Evolutionary conservation across 2,888 invertebrate species (phyloP).

Genomic region (Herminia tarsipennalis): DNA sequence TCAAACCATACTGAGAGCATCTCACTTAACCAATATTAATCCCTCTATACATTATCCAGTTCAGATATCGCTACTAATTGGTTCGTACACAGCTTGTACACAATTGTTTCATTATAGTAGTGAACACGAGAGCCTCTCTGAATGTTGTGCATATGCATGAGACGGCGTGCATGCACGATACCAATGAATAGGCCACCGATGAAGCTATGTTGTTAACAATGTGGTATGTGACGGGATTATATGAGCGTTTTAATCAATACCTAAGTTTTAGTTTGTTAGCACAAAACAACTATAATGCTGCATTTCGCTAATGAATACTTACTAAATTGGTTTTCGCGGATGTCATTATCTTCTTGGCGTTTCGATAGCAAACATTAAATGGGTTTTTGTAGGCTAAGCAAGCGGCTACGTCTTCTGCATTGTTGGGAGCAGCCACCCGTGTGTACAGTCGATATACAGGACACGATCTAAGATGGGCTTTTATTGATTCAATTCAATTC

Average conservation of each 20-base stretch:
- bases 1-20: background rate
- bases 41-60: background rate
- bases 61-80: background rate
- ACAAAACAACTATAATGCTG: too few relatives aligned
- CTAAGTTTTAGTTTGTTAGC: too few relatives aligned
- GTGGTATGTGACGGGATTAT: background rate
- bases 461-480: too few relatives aligned
- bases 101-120: conserved; percentile 4
- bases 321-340: too few relatives aligned
- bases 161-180: background rate
- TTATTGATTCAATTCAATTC: too few relatives aligned
- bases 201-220: background rate
- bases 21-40: background rate
- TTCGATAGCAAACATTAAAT: too few relatives aligned
- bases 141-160: conserved; percentile 1
- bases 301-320: too few relatives aligned
- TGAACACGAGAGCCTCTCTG: background rate
- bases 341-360: too few relatives aligned
- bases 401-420: too few relatives aligned
- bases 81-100: background rate
- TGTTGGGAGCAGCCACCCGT: too few relatives aligned
- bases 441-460: too few relatives aligned
- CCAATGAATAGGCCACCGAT: background rate
- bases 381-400: too few relatives aligned
- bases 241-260: background rate